Evolutionary conservation across 37 sponge, comb jelly and placozoan genomes (phyloP), one percentile per base, ranked within the genome.

Genomic region (Amphimedon queenslandica): DNA sequence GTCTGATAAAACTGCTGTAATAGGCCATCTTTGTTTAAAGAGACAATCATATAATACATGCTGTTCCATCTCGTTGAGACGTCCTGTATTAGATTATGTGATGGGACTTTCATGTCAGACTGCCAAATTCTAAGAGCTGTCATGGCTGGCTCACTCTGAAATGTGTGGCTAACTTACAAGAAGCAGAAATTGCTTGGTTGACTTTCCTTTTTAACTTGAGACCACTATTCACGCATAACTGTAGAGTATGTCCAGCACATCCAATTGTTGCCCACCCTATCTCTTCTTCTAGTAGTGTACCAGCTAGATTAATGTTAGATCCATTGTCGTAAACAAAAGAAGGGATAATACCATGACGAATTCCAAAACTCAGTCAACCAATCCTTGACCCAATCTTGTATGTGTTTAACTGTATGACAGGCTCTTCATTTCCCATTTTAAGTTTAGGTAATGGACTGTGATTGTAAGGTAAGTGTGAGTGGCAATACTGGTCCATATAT

Each of bases 21-120:
- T 21, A 41, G 42, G 47, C 71, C 71, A 70, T 2, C 71, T 21
- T 42, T 70, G 71, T 11, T 70, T 51, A 38, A 70, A 6, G 3
- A 70, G 53, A 20, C 71, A 4, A 28, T 70, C 71, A 70, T 40
- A n/a, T n/a, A n/a, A n/a, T n/a, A n/a, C n/a, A 37, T 70, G 5
- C 40, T 39, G 69, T 67, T 67, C 69, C 69, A 67, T 24, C 64
- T 24, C 10, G 66, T 65, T 3, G 66, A 65, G 23, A 65, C 66
- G 2, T 65, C 66, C 3, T 65, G 66, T 2, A 65, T 11, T 18
- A 65, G 34, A 3, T 11, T 70, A 42, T 70, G 71, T 37, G 34
- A 1, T 6, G 23, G n/a, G 8, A 13, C 13, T 47, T 47, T 21
- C 53, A 70, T 38, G 4, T 39, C 5, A 8, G 37, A 28, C 11